Evolutionary conservation across 2,888 invertebrate species (phyloP), one percentile per base, ranked within the genome.

Genomic region (Dilophus febrilis): DNA sequence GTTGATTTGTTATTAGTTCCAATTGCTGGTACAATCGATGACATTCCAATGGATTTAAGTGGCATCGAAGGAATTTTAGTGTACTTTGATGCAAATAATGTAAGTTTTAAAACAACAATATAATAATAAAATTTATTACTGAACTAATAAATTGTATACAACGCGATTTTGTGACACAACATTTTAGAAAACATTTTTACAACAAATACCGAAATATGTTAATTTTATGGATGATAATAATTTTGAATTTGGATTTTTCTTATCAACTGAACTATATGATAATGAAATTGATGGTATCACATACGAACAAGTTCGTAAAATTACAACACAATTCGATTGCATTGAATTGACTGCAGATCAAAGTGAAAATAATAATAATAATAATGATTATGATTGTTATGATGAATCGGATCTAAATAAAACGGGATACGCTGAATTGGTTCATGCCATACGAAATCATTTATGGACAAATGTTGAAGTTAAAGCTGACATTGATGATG

Each of bases 391-490:
- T 27, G 45, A 48, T 14, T 44, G 44, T 2, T n/a, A n/a, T n/a
- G 4, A 4, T 8, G 5, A 6, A 8, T 6, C 5, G 4, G 8
- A 22, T 8, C 46, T 49, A 34, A 49, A 50, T 43, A 50, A 51
- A 1, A 27, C 49, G 2, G 52, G 52, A 0, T 53, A 53, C 40
- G 51, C 50, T 28, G 52, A 53, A 33, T 27, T 53, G 1, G 40
- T 45, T 35, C 48, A 50, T 32, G 49, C 50, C 1, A 29, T 53
- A 11, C 41, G 46, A 37, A 50, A 47, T 40, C 46, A 48, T 16
- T 40, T 52, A 18, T 52, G 52, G 52, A 49, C 51, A 6, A 53
- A 50, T 40, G 47, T 50, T 34, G n/a, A n/a, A n/a, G n/a, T n/a
- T n/a, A n/a, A n/a, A n/a, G n/a, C n/a, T n/a, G n/a, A n/a, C n/a